A percentile compares a stretch with the other conserved stretches of the same genome.
These are phyloP conservation scores for Atopsyche davidsoni DNA, from an alignment of 1,140 invertebrate species.

Conservation along the genomic window DNA sequence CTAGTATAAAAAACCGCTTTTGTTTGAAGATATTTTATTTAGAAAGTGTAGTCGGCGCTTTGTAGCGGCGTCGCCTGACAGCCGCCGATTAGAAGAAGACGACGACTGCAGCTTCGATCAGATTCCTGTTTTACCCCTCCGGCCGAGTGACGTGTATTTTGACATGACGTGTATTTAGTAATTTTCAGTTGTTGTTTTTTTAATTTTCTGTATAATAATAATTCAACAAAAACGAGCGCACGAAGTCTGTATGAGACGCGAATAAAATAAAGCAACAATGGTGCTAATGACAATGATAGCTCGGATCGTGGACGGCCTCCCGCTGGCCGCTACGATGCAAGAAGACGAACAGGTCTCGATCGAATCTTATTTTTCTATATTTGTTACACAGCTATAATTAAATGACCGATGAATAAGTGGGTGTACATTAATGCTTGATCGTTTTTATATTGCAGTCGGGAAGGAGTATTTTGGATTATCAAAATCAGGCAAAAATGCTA, in stretches of 20 bases:
- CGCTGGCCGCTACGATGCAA: slow-evolving; percentile 94
- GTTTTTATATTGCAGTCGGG: slow-evolving; percentile 67
- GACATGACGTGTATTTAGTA: slow-evolving; percentile 18
- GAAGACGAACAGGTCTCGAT: slow-evolving; percentile 91
- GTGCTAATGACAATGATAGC: slow-evolving; percentile 97
- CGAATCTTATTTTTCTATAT: neutral
- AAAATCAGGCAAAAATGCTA: slow-evolving; percentile 99
- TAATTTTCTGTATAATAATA: too few species aligned
- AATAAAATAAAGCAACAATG: slow-evolving; percentile 57
- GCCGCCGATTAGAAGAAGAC: too few species aligned
- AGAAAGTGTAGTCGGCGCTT: too few species aligned
- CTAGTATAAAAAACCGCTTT: too few species aligned
- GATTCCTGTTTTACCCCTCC: slow-evolving; percentile 16
- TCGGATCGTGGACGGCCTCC: slow-evolving; percentile 87
- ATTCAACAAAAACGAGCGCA: too few species aligned
- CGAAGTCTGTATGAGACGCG: neutral
- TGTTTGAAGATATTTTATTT: too few species aligned
- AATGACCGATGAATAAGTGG: neutral
- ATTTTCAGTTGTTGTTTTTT: slow-evolving; percentile 9
- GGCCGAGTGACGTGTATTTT: slow-evolving; percentile 22
- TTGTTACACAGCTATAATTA: neutral
- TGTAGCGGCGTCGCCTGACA: too few species aligned
- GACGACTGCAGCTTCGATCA: too few species aligned
- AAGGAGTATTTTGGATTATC: slow-evolving; percentile 90
- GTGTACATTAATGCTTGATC: slow-evolving; percentile 12